phyloP scores from a whole-genome alignment of 1,140 invertebrate species.

The Drosophila sucinea region DNA sequence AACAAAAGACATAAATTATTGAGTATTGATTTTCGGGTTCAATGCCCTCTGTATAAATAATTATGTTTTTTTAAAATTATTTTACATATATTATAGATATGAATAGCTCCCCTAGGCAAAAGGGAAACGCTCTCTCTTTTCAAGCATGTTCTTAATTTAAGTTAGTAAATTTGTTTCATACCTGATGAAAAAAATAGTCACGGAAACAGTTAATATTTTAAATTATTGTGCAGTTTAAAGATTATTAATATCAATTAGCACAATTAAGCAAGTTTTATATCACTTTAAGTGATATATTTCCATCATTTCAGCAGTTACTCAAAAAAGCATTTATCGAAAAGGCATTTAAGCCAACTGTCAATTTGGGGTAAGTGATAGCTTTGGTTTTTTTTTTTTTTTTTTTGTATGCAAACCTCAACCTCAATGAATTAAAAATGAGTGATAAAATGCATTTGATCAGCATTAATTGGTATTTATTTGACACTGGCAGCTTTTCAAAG shows the following conservation, averaged over 20 bases:
- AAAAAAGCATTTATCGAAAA: not conserved
- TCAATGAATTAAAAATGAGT: not conserved
- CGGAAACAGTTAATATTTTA: too few species aligned
- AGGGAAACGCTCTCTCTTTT: too few species aligned
- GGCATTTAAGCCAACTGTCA: not conserved
- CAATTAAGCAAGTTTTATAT: not conserved
- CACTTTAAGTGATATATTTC: not conserved
- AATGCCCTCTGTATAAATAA: too few species aligned
- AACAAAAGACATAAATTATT: too few species aligned
- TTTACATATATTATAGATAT: too few species aligned
- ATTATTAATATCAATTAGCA: not conserved
- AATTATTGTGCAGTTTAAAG: not conserved
- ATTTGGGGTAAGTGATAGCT: not conserved
- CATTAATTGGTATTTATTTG: conserved; percentile 8
- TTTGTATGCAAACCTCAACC: not conserved
- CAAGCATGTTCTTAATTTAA: too few species aligned
- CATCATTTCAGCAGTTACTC: not conserved
- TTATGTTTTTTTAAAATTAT: too few species aligned
- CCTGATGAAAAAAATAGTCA: too few species aligned
- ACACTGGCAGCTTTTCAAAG: not conserved
- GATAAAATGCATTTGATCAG: conserved; percentile 3
- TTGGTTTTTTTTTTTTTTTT: not conserved
- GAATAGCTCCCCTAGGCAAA: too few species aligned
- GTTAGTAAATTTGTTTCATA: too few species aligned
- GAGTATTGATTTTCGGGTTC: too few species aligned